These are phyloP conservation scores for Thamnophis sirtalis DNA, from an alignment of 2,113 vertebrate genomes.

Conservation along the genomic window DNA sequence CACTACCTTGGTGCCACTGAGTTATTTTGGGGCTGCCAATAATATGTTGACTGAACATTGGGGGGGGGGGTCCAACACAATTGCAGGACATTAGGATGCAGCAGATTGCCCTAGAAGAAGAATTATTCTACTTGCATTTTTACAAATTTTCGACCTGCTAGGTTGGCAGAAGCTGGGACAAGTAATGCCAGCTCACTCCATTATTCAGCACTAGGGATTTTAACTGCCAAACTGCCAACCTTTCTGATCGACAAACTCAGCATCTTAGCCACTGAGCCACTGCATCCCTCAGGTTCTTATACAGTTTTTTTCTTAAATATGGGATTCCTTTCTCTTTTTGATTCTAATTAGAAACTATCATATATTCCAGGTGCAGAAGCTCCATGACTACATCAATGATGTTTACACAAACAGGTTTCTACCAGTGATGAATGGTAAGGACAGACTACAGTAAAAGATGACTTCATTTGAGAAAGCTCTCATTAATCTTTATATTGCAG, in stretches of 20 bases:
- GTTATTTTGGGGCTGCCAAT: neutral
- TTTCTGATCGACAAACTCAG: no score
- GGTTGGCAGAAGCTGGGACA: no score
- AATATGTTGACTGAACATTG: neutral
- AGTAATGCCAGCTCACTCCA: no score
- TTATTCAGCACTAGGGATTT: no score
- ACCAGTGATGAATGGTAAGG: neutral
- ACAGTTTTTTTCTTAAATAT: neutral
- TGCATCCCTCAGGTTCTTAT: no score
- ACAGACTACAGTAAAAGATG: neutral
- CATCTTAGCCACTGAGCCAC: no score
- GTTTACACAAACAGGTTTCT: neutral
- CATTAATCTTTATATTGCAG: neutral
- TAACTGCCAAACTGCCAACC: no score
- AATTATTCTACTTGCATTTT: no score
- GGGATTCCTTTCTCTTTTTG: neutral
- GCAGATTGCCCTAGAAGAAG: neutral
- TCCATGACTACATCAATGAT: neutral
- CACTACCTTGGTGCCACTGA: neutral
- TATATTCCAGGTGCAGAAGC: neutral
- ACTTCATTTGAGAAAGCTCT: neutral
- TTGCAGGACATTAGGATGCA: neutral
- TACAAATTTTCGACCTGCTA: no score
- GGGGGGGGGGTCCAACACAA: neutral
- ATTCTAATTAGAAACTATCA: neutral